These are phyloP conservation scores for Stichodactyla mertensii DNA, from an alignment of 64 coral and sea anemone genomes.

Conservation along the genomic window DNA sequence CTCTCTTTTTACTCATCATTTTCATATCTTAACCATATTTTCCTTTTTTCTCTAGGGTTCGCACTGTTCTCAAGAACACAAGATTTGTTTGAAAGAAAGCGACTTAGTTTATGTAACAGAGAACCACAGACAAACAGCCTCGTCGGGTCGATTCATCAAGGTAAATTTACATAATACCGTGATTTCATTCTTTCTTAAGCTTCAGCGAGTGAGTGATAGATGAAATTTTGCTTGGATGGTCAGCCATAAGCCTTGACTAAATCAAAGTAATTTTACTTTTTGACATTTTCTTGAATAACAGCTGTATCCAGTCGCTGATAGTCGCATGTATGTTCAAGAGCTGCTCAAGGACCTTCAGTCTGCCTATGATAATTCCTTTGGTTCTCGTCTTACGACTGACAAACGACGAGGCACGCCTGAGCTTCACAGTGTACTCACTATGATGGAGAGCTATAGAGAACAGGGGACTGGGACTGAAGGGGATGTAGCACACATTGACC, in stretches of 20 bases:
- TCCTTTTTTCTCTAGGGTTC: neutral
- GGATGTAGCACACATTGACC: neutral
- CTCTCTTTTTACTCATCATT: neutral
- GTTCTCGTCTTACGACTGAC: neutral
- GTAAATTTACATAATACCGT: neutral
- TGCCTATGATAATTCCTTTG: neutral
- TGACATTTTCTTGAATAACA: neutral
- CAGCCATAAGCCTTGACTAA: neutral
- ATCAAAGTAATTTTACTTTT: neutral
- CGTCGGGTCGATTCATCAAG: constrained; percentile 29
- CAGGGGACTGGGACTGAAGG: neutral
- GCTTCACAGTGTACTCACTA: neutral
- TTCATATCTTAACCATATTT: too few relatives aligned
- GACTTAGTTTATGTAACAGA: constrained; percentile 32
- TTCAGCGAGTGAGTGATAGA: too few relatives aligned
- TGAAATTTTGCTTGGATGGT: too few relatives aligned
- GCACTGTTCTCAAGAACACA: neutral
- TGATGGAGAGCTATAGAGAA: constrained; percentile 10
- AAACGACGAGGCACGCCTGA: neutral
- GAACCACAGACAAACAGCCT: constrained; percentile 8
- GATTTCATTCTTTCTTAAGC: neutral
- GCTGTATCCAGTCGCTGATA: constrained; percentile 34
- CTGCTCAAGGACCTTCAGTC: neutral
- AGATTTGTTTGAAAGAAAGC: constrained; percentile 19
- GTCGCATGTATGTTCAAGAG: constrained; percentile 6